Conservation (phyloP, 2,797 vertebrate genomes). For the Coranthus polyacanthus region DNA sequence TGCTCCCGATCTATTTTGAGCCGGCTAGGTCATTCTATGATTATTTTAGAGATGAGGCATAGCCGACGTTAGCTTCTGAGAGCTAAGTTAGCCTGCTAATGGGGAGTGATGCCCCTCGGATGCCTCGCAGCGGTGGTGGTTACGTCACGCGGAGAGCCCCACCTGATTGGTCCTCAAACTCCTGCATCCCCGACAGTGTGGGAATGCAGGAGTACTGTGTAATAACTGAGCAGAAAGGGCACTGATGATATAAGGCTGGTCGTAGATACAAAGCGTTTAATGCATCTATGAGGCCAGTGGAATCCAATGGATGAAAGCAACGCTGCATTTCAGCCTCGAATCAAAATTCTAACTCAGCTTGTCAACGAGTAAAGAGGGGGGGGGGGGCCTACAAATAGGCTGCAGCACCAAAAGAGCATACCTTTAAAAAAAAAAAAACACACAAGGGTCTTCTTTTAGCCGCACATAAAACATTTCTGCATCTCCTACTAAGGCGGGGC, state of each 20-base stretch:
- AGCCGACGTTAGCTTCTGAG: slow-evolving; percentile 54
- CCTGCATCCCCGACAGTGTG: slow-evolving; percentile 48
- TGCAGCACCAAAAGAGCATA: too few species aligned
- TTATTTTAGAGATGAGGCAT: slow-evolving; percentile 42
- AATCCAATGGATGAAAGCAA: too few species aligned
- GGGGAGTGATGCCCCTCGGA: slow-evolving; percentile 38
- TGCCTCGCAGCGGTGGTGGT: slow-evolving; percentile 31
- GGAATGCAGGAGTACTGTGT: background rate
- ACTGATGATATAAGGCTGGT: background rate
- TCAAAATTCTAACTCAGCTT: too few species aligned
- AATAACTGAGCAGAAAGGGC: background rate
- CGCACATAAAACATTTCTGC: too few species aligned
- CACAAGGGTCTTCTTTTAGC: too few species aligned
- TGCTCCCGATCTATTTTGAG: slow-evolving; percentile 7
- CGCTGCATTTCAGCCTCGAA: too few species aligned
- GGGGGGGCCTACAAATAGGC: too few species aligned
- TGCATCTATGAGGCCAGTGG: too few species aligned
- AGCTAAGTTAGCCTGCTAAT: slow-evolving; percentile 64
- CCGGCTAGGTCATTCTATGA: slow-evolving; percentile 29
- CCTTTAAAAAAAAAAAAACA: too few species aligned
- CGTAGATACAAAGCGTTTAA: too few species aligned
- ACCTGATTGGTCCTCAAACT: slow-evolving; percentile 55
- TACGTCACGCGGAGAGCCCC: slow-evolving; percentile 62
- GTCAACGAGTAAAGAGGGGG: too few species aligned
- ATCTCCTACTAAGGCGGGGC: too few species aligned